Evolutionary conservation across 1,140 invertebrate species (phyloP).

Genomic region (silkworm (Bombyx mori)): ASM3026992v2 NC_085133.1:2910501-2911000

Average conservation of each 20-base stretch:
- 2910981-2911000: no score
- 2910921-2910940: background rate
- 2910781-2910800: slow-evolving; percentile 63
- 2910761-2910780: slow-evolving; percentile 54
- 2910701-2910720: slow-evolving; percentile 42
- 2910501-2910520: no score
- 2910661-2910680: slow-evolving; percentile 48
- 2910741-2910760: slow-evolving; percentile 53
- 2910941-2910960: background rate
- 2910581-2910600: no score
- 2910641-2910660: slow-evolving; percentile 30
- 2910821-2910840: slow-evolving; percentile 38
- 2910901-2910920: background rate
- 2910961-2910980: background rate
- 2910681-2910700: slow-evolving; percentile 39
- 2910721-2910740: slow-evolving; percentile 51
- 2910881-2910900: background rate
- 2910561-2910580: no score
- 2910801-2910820: slow-evolving; percentile 60
- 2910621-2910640: slow-evolving; percentile 10
- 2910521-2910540: no score
- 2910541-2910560: no score
- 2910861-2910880: background rate
- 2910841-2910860: slow-evolving; percentile 27
- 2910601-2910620: no score